These are phyloP conservation scores for Patella depressa DNA, from an alignment of 2,888 invertebrate genomes.

Conservation along the genomic window DNA sequence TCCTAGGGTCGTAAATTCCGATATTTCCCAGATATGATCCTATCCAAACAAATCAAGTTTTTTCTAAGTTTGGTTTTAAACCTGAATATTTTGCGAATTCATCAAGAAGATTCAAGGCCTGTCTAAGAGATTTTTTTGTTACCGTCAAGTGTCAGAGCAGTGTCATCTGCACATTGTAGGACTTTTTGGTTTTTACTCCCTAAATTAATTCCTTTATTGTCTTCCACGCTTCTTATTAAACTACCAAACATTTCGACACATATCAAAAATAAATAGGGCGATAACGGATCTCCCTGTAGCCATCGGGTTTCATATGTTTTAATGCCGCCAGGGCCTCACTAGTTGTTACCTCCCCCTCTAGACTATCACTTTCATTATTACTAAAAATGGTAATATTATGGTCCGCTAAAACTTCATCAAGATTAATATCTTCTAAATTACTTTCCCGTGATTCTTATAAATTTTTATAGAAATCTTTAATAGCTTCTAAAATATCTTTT, in stretches of 20 bases:
- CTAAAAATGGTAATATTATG: neutral
- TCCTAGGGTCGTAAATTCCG: too few species aligned
- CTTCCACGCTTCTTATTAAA: neutral
- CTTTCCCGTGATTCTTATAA: neutral
- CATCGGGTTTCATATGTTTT: neutral
- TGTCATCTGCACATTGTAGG: neutral
- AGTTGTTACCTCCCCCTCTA: neutral
- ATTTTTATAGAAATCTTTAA: neutral
- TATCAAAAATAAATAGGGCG: neutral
- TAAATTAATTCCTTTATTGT: neutral
- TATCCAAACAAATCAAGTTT: too few species aligned
- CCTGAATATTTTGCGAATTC: too few species aligned
- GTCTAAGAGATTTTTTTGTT: neutral
- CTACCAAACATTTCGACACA: neutral
- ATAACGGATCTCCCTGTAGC: neutral
- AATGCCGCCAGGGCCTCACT: neutral
- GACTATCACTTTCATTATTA: neutral
- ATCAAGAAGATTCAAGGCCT: too few species aligned
- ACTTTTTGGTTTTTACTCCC: neutral
- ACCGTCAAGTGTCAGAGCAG: neutral
- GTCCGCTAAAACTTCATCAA: neutral
- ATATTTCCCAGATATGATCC: too few species aligned
- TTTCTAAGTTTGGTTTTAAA: too few species aligned
- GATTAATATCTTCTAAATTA: neutral
- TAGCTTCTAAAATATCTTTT: neutral